phyloP scores from a whole-genome alignment of 2,113 vertebrate genomes.

The Megaleporinus macrocephalus region DNA sequence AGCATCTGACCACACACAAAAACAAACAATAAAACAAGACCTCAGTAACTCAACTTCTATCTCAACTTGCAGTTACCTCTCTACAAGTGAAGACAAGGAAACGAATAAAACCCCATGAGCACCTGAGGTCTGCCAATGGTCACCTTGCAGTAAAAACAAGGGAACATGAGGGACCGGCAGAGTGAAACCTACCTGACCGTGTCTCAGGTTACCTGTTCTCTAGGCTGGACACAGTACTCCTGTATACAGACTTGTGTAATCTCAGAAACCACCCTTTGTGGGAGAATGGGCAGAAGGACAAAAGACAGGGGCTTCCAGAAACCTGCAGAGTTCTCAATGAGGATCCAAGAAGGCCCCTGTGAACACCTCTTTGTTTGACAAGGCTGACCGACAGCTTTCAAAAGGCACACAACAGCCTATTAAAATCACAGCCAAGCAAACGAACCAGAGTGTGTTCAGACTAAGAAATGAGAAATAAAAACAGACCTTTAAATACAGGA shows the following conservation, averaged over 20 bases:
- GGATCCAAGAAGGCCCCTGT: neutral
- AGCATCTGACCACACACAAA: too few relatives aligned
- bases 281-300: slow-evolving; percentile 5
- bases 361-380: slow-evolving; percentile 1
- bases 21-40: too few relatives aligned
- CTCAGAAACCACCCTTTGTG: slow-evolving; percentile 48
- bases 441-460: neutral
- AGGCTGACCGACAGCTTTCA: slow-evolving; percentile 20
- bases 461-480: neutral
- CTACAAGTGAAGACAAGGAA: neutral
- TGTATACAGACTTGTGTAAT: slow-evolving; percentile 42
- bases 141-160: neutral
- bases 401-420: neutral
- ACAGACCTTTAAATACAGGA: neutral
- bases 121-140: neutral
- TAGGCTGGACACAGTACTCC: slow-evolving; percentile 18
- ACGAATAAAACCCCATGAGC: neutral
- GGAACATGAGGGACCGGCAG: slow-evolving; percentile 2
- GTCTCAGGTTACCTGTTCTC: slow-evolving; percentile 49
- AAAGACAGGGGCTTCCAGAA: slow-evolving; percentile 23
- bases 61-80: neutral
- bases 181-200: neutral
- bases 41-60: neutral
- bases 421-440: neutral
- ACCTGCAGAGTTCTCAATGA: slow-evolving; percentile 19